phyloP scores from a whole-genome alignment of 2,797 vertebrate species.

The Spinus pinus region DNA sequence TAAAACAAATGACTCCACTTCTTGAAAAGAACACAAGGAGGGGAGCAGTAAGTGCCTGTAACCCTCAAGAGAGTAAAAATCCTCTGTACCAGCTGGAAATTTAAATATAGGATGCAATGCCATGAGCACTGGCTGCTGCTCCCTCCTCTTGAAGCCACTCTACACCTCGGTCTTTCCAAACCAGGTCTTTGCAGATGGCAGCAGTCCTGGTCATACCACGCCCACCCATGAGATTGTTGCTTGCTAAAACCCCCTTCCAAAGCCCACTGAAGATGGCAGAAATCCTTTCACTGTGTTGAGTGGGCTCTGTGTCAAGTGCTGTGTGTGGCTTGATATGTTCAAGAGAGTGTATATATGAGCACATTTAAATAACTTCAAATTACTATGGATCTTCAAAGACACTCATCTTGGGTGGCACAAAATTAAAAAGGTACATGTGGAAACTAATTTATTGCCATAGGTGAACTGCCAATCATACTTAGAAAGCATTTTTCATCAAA shows the following conservation, averaged over 20 bases:
- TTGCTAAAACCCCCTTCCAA: neutral
- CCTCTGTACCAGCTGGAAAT: neutral
- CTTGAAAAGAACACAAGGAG: neutral
- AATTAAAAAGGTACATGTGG: neutral
- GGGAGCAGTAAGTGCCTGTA: neutral
- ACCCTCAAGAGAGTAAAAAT: neutral
- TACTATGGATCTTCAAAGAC: conserved; percentile 7
- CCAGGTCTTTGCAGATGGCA: neutral
- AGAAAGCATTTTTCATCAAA: conserved; percentile 6
- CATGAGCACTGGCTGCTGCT: neutral
- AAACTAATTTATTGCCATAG: conserved; percentile 37
- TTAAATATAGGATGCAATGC: neutral
- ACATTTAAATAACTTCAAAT: neutral
- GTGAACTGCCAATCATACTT: conserved; percentile 44
- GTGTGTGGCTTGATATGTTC: neutral
- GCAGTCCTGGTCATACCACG: neutral
- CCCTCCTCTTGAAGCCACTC: neutral
- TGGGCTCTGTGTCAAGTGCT: neutral
- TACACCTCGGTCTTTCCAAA: neutral
- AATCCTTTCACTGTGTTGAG: neutral
- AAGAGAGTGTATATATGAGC: neutral
- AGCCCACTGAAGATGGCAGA: neutral
- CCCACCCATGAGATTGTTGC: neutral
- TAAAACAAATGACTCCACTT: conserved; percentile 13
- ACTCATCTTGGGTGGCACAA: conserved; percentile 8